Conservation (phyloP, 2,888 invertebrate species). For the Tridacna gigas region DNA sequence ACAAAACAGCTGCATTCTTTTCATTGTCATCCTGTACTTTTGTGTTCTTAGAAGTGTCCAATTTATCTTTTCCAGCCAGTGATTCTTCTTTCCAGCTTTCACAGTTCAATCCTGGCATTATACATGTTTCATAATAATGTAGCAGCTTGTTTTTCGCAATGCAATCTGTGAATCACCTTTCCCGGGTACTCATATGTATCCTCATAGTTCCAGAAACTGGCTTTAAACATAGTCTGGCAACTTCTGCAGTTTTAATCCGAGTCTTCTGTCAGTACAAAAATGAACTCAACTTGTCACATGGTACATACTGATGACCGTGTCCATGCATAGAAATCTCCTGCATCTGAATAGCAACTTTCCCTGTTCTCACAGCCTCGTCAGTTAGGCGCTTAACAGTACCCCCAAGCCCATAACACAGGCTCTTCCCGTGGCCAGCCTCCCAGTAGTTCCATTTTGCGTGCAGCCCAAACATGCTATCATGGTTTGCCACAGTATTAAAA, state of each 20-base stretch:
- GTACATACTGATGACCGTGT: constrained; percentile 27
- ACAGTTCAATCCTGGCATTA: not conserved
- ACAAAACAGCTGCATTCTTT: too few species aligned
- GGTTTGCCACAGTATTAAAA: constrained; percentile 50
- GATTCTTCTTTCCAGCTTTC: not conserved
- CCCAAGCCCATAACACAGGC: not conserved
- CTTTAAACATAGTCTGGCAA: not conserved
- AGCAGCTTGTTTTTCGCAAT: constrained; percentile 22
- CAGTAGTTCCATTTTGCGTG: constrained; percentile 31
- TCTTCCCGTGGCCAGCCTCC: constrained; percentile 28
- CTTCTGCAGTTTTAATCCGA: constrained; percentile 1
- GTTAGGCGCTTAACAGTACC: constrained; percentile 3
- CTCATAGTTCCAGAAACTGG: constrained; percentile 50
- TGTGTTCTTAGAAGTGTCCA: not conserved
- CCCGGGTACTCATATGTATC: constrained; percentile 37
- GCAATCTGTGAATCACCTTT: constrained; percentile 1
- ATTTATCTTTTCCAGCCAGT: not conserved
- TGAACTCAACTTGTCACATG: not conserved
- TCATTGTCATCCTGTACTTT: not conserved
- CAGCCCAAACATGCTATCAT: not conserved
- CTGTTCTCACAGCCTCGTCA: constrained; percentile 20
- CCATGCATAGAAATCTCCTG: constrained; percentile 41
- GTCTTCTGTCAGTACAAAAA: constrained; percentile 15
- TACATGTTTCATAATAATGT: not conserved
- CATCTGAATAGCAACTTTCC: constrained; percentile 22